These are phyloP conservation scores for Hemibagrus wyckioides DNA, from an alignment of 2,113 vertebrate genomes.

Conservation along the genomic window DNA sequence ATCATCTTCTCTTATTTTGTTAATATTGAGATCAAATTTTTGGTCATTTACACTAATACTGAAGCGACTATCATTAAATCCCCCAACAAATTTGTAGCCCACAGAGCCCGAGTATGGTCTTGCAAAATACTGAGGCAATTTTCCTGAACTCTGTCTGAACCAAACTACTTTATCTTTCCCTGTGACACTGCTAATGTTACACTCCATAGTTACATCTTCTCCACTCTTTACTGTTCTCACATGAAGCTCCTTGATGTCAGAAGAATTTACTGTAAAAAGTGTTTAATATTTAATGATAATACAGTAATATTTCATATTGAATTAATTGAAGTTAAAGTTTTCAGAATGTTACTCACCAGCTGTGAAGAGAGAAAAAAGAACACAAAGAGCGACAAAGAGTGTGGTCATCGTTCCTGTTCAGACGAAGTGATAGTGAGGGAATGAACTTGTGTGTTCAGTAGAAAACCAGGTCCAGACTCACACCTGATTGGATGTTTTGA, in stretches of 20 bases:
- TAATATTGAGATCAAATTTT: too few species aligned
- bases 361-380: neutral
- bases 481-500: neutral
- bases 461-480: neutral
- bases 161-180: neutral
- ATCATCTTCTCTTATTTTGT: too few species aligned
- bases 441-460: neutral
- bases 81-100: neutral
- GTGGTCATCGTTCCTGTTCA: neutral
- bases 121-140: neutral
- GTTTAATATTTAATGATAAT: neutral
- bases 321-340: too few species aligned
- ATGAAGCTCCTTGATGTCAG: neutral
- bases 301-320: too few species aligned
- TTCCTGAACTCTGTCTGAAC: slow-evolving; percentile 6
- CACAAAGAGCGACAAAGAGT: neutral
- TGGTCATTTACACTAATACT: too few species aligned
- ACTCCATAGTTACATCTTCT: neutral
- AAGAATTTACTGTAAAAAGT: neutral
- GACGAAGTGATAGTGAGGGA: neutral
- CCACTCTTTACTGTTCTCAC: neutral
- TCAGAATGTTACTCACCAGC: neutral
- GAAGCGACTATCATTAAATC: too few species aligned
- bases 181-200: neutral
- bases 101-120: neutral